A percentile compares a stretch with the other conserved stretches of the same genome.
Evolutionary conservation across 1,140 invertebrate genomes (phyloP).

Genomic region (Calliopsis andreniformis): DNA sequence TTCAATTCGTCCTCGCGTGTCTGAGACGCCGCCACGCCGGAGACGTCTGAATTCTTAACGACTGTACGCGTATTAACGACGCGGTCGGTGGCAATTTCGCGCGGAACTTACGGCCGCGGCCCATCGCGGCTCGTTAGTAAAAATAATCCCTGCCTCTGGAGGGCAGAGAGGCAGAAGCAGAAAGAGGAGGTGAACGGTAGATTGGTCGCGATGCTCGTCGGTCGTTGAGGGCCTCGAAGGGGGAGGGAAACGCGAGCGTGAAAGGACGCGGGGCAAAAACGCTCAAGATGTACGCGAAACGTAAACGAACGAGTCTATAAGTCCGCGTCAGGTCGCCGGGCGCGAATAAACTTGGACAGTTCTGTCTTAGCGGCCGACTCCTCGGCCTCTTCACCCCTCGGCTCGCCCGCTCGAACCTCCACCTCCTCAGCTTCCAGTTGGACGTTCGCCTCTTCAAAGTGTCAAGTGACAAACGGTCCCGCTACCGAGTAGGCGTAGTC

Average conservation of each 20-base stretch:
- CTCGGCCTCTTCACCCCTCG: neutral
- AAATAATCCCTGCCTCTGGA: slow-evolving; percentile 66
- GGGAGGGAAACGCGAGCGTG: too few relatives aligned
- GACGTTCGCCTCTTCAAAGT: slow-evolving; percentile 74
- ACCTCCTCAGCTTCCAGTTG: slow-evolving; percentile 37
- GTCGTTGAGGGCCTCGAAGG: too few relatives aligned
- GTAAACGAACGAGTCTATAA: slow-evolving; percentile 72
- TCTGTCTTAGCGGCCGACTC: slow-evolving; percentile 35
- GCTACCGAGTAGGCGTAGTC: slow-evolving; percentile 77
- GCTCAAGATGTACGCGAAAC: slow-evolving; percentile 47
- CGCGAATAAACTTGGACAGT: slow-evolving; percentile 73
- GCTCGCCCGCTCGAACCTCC: neutral
- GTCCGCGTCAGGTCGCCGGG: slow-evolving; percentile 63
- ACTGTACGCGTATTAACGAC: slow-evolving; percentile 57
- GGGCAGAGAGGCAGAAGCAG: too few relatives aligned
- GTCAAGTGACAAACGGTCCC: slow-evolving; percentile 82
- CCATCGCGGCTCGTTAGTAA: slow-evolving; percentile 67
- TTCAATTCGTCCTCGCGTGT: slow-evolving; percentile 45
- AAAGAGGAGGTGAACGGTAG: neutral
- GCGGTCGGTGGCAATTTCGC: slow-evolving; percentile 61
- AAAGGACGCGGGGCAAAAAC: neutral
- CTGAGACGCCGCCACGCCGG: slow-evolving; percentile 1
- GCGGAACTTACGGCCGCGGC: slow-evolving; percentile 59
- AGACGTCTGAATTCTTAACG: slow-evolving; percentile 61
- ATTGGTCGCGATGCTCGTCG: slow-evolving; percentile 14